Evolutionary conservation across 2,888 invertebrate genomes (phyloP), one percentile per base, ranked within the genome.

Genomic region (Cylloceria caligata): DNA sequence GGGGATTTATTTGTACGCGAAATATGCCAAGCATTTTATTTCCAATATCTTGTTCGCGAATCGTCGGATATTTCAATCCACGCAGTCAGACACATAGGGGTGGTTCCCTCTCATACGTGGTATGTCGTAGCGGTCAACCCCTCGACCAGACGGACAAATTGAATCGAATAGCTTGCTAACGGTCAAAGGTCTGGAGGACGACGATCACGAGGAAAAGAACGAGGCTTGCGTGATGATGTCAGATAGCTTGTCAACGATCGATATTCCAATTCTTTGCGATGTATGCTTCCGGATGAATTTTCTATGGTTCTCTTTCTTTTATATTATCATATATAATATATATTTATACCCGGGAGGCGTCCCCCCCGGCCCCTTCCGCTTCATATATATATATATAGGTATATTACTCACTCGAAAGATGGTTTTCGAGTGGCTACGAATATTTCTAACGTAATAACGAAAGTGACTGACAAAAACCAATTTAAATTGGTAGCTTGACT

Each of bases 1-100:
- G 82, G 74, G 83, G 80, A 86, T 87, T 88, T 87, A 86, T 88
- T 85, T 77, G 84, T 75, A 72, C 79, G 76, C 80, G 81, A 90
- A 90, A 88, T 91, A 90, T 91, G 88, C 86, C 85, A 68, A 86
- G 87, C 83, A 90, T 90, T 90, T 90, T 89, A 88, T 91, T 88
- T 88, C 86, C 88, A 87, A 88, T 89, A 88, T 89, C 87, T 84
- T 84, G 71, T 74, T 83, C 80, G 80, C 83, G 84, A 85, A 87
- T 88, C 84, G 86, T 83, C 86, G 87, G 86, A 90, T 86, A 88
- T 90, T 89, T 88, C 88, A 88, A 88, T 88, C 85, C 74, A 83
- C 76, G 67, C 36, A 34, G 62, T n/a, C 45, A 34, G 30, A 27
- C 34, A 71, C 57, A 39, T 49, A 71, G 69, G 42, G 69, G 36